Evolutionary conservation across 2,888 invertebrate species (phyloP).

Genomic region (Baronia brevicornis): DNA sequence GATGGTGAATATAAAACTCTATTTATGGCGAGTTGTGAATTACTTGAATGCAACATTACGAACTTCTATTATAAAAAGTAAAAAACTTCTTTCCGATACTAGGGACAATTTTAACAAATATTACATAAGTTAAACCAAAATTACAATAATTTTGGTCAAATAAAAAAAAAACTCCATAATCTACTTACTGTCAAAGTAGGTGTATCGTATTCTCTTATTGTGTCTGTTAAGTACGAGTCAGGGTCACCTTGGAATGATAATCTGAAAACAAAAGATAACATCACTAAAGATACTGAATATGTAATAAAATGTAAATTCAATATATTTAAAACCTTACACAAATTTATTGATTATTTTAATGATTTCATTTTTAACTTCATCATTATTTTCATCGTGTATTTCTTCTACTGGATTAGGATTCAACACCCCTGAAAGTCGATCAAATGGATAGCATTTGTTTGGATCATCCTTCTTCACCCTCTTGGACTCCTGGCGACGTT

Average conservation of each 20-base stretch:
- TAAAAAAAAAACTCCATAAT: too few species aligned
- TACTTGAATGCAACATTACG: too few species aligned
- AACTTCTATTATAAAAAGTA: too few species aligned
- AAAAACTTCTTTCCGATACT: too few species aligned
- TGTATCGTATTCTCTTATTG: constrained; percentile 10
- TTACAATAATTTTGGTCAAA: neutral
- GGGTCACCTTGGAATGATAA: constrained; percentile 23
- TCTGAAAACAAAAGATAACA: constrained; percentile 19
- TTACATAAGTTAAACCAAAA: too few species aligned
- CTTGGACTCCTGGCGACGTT: constrained; percentile 1
- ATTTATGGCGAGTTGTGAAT: too few species aligned
- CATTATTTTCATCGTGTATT: constrained; percentile 11
- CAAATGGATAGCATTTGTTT: constrained; percentile 3
- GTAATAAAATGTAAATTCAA: constrained; percentile 1
- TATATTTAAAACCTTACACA: constrained; percentile 28
- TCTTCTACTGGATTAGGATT: neutral
- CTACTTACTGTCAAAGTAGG: constrained; percentile 22
- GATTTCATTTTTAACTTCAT: constrained; percentile 21
- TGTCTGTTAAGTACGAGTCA: constrained; percentile 18
- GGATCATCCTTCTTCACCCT: constrained; percentile 14
- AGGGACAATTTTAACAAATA: too few species aligned
- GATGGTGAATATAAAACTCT: too few species aligned
- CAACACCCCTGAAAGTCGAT: constrained; percentile 3
- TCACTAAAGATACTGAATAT: neutral
- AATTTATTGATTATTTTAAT: constrained; percentile 34